Percentiles rank a stretch among this genome's conserved stretches.
phyloP scores from a whole-genome alignment of 1,140 invertebrate genomes.

The Acyrthosiphon pisum region DNA sequence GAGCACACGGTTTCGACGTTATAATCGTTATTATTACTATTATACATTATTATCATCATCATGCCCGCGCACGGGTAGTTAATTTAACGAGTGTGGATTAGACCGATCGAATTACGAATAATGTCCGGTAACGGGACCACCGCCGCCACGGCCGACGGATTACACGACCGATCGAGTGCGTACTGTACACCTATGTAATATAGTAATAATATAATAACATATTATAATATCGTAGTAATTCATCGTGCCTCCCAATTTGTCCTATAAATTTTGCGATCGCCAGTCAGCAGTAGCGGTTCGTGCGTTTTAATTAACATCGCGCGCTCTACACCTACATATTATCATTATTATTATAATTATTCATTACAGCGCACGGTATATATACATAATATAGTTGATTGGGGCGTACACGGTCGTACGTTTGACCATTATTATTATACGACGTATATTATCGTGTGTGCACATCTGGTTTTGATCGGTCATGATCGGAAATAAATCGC shows the following conservation, averaged over 20 bases:
- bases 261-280: not conserved
- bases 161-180: not conserved
- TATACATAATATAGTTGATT: not conserved
- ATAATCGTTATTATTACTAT: not conserved
- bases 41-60: not conserved
- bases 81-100: not conserved
- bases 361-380: not conserved
- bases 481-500: not conserved
- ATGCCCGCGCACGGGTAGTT: not conserved
- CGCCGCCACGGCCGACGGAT: not conserved
- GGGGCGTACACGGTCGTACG: no score
- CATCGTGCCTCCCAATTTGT: not conserved
- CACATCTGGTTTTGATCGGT: not conserved
- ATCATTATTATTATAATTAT: not conserved
- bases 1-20: not conserved
- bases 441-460: no score
- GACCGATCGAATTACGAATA: slow-evolving; percentile 30
- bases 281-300: not conserved
- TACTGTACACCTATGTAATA: not conserved
- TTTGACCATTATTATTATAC: no score
- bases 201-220: not conserved
- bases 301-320: not conserved
- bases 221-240: slow-evolving; percentile 3
- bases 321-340: not conserved
- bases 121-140: not conserved